Percentiles rank a stretch among this genome's conserved stretches.
Evolutionary conservation across 2,113 vertebrate species (phyloP).

Genomic region (Oncorhynchus kisutch): DNA sequence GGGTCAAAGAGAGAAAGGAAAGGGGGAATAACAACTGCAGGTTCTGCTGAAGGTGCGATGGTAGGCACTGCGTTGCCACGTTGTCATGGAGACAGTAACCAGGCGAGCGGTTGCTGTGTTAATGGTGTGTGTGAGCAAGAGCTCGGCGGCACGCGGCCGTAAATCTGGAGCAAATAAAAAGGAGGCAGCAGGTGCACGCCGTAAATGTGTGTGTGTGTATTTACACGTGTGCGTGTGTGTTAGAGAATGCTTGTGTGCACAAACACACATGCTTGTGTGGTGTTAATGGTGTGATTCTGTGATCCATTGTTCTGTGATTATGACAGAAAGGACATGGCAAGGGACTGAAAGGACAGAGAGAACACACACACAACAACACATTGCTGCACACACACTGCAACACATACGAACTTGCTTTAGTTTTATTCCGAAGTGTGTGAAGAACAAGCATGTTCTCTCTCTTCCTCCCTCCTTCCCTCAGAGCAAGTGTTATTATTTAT

Average conservation of each 20-base stretch:
- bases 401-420: neutral
- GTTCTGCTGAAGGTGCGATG: constrained; percentile 78
- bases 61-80: constrained; percentile 78
- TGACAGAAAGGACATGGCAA: constrained; percentile 70
- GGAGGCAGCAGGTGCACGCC: constrained; percentile 70
- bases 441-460: neutral
- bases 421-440: constrained; percentile 18
- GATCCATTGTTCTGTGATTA: constrained; percentile 81
- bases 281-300: constrained; percentile 67
- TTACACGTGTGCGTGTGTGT: neutral
- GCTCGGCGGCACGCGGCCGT: constrained; percentile 74
- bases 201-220: neutral
- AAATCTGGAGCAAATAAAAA: constrained; percentile 85
- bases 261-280: neutral
- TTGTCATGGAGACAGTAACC: constrained; percentile 83
- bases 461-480: neutral
- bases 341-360: constrained; percentile 33
- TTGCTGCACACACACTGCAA: constrained; percentile 1
- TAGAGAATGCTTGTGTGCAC: neutral
- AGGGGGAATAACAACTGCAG: constrained; percentile 69
- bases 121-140: constrained; percentile 67
- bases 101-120: constrained; percentile 78
- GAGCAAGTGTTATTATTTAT: constrained; percentile 38
- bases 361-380: constrained; percentile 10
- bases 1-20: constrained; percentile 67